Evolutionary conservation across 1,140 invertebrate species (phyloP).

Genomic region (Triops longicaudatus): DNA sequence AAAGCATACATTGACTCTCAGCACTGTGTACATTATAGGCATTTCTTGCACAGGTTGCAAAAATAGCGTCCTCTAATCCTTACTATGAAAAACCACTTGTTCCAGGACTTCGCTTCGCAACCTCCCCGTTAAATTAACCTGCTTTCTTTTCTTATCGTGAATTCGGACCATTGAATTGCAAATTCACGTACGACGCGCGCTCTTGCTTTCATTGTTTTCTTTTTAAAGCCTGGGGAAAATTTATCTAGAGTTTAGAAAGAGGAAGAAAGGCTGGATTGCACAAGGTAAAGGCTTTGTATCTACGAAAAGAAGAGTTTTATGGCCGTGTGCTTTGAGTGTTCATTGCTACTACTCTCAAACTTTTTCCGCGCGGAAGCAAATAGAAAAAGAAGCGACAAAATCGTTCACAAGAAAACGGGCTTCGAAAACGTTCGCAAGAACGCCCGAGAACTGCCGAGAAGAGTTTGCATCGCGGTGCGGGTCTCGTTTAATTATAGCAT

Average conservation of each 20-base stretch:
- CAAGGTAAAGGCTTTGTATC: constrained; percentile 3
- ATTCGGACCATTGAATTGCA: not conserved
- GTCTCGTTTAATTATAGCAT: not conserved
- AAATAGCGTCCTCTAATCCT: no score
- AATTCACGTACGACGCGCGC: no score
- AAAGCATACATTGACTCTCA: no score
- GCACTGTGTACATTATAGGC: no score
- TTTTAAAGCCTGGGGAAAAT: not conserved
- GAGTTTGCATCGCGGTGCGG: not conserved
- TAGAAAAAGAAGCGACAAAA: not conserved
- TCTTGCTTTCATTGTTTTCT: no score
- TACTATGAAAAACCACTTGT: not conserved
- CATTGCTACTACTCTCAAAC: not conserved
- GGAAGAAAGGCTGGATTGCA: constrained; percentile 3
- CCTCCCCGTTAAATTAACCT: not conserved
- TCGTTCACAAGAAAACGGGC: not conserved
- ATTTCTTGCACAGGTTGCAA: no score
- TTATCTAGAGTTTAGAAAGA: not conserved
- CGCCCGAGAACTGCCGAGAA: not conserved
- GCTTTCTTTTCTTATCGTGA: constrained; percentile 6
- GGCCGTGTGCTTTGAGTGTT: not conserved
- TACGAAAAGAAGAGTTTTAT: not conserved
- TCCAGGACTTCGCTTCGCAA: not conserved
- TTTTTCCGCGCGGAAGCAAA: not conserved
- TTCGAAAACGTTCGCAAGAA: not conserved